Evolutionary conservation across 2,888 invertebrate genomes (phyloP), one percentile per base, ranked within the genome.

Genomic region (Cosmopolites sordidus): DNA sequence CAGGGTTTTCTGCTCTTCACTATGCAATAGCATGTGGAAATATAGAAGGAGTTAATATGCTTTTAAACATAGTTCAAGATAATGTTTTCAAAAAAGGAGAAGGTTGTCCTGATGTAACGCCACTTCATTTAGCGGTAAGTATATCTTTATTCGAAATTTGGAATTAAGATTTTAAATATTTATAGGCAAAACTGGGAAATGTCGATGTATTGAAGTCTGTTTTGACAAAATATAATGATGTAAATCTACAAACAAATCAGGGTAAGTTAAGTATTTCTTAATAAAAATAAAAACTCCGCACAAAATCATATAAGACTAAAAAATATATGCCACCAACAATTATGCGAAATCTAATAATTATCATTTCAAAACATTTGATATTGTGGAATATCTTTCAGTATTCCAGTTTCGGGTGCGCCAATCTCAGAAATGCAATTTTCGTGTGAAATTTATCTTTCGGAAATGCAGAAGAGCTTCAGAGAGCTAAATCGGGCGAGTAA

Each of bases 11-110:
- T 15, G 75, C 82, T 3, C 73, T 83, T 27, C 83, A 83, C 68
- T 83, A 83, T 65, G 82, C 83, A 5, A 80, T 82, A 43, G 75
- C 79, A n/a, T 80, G 79, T 41, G 79, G 79, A 6, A 80, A 82
- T 66, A 73, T 75, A 51, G 69, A 75, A 30, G 78, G 79, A 2
- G 69, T 82, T 37, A 76, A 76, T 64, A 33, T 61, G 18, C 37
- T 63, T 12, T 48, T 77, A 76, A 65, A 65, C 75, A 48, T 48
- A 6, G 59, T 68, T 6, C 62, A 60, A 42, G 58, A 58, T 39
- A 56, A 48, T 12, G 49, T 58, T n/a, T 58, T 58, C 40, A 51
- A 52, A 38, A 53, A 51, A 3, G 30, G 72, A 74, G 46, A 54
- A 6, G 60, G 58, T 18, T 60, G 60, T n/a, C 60, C 63, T 1